Evolutionary conservation across 2,113 vertebrate genomes (phyloP).

Genomic region (Hippocampus barbouri): DNA sequence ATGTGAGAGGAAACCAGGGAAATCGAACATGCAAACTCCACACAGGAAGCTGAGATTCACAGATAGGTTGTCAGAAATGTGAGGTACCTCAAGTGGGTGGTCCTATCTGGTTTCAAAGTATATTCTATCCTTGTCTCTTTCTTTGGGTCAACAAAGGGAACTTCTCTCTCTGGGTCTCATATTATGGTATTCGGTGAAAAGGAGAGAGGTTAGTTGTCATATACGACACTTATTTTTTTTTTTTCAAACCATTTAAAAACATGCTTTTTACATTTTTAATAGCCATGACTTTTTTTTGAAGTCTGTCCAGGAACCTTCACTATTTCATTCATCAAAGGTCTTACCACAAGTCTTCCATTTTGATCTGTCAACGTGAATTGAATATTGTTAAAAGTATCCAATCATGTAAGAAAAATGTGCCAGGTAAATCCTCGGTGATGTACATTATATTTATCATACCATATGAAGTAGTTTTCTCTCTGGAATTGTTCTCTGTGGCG

Average conservation of each 20-base stretch:
- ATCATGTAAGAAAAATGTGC: constrained; percentile 28
- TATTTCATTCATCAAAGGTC: neutral
- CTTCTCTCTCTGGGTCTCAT: too few species aligned
- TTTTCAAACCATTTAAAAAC: neutral
- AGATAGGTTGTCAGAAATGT: neutral
- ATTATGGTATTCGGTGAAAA: too few species aligned
- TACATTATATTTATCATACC: constrained; percentile 17
- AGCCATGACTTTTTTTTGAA: neutral
- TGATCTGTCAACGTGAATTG: constrained; percentile 1
- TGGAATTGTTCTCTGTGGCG: constrained; percentile 28
- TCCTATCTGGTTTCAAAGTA: neutral
- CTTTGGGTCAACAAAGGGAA: neutral
- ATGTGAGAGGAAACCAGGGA: too few species aligned
- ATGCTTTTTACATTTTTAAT: neutral
- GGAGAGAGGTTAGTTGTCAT: neutral
- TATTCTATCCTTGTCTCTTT: neutral
- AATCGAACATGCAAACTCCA: too few species aligned
- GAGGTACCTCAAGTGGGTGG: neutral
- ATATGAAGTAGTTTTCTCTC: constrained; percentile 22
- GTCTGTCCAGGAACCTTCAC: too few species aligned
- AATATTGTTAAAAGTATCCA: neutral
- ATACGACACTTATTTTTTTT: neutral
- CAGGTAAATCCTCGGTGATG: constrained; percentile 33
- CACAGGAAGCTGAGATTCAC: too few species aligned
- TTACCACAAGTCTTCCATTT: neutral